Evolutionary conservation across 2,888 invertebrate species (phyloP).

Genomic region (Diadegma fenestrale): DNA sequence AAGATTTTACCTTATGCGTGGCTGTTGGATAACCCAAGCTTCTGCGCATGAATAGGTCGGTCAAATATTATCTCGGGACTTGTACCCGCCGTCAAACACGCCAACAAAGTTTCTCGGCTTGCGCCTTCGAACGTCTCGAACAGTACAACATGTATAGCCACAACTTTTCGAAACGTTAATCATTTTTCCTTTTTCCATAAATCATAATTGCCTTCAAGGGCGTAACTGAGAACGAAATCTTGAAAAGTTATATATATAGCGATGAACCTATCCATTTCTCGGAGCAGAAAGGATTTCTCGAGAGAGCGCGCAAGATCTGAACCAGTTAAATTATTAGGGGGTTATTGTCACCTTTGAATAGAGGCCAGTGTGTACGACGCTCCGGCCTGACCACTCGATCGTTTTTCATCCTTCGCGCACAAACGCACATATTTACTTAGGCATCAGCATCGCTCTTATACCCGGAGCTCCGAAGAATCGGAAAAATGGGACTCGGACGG

Average conservation of each 20-base stretch:
- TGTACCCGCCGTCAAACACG: background rate
- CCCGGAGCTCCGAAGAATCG: background rate
- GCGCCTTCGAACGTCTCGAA: background rate
- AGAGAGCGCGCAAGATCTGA: constrained; percentile 62
- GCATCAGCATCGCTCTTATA: background rate
- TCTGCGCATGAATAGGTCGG: background rate
- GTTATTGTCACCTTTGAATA: constrained; percentile 66
- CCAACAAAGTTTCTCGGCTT: background rate
- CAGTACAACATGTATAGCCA: background rate
- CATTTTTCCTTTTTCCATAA: constrained; percentile 47
- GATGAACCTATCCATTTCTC: constrained; percentile 63
- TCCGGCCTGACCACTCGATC: constrained; percentile 37
- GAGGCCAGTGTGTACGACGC: constrained; percentile 50
- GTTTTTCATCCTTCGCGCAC: constrained; percentile 12
- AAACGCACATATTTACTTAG: constrained; percentile 2
- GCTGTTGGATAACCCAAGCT: background rate
- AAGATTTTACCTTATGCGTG: background rate
- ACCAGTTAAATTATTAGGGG: constrained; percentile 73
- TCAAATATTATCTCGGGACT: background rate
- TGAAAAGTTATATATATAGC: background rate
- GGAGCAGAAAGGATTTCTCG: constrained; percentile 65
- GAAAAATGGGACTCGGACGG: constrained; percentile 51
- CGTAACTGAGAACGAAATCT: constrained; percentile 11
- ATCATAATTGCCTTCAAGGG: constrained; percentile 42
- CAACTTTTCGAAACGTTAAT: constrained; percentile 11